Percentiles rank a stretch among this genome's conserved stretches.
Evolutionary conservation across 2,113 vertebrate genomes (phyloP).

Genomic region (Psittacus erithacus): DNA sequence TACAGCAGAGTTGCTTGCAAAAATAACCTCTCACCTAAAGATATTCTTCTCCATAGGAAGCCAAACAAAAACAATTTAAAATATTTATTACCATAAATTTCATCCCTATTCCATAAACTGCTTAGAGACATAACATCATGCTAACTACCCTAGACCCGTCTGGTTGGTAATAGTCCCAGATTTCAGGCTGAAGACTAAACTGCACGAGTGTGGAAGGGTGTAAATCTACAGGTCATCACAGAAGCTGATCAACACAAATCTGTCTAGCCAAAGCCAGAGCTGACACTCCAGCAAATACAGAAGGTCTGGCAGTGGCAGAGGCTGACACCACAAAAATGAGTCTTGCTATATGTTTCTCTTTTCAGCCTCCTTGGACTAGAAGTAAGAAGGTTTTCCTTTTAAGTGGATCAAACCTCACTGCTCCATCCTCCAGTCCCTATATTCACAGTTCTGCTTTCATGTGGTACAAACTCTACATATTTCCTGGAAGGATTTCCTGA

Average conservation of each 20-base stretch:
- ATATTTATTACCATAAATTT: conserved; percentile 40
- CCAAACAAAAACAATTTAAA: conserved; percentile 57
- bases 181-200: conserved; percentile 8
- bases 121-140: conserved; percentile 47
- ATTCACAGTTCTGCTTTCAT: background rate
- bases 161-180: background rate
- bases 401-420: background rate
- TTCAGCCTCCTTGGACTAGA: background rate
- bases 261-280: background rate
- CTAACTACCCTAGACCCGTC: conserved; percentile 28
- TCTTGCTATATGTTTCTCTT: background rate
- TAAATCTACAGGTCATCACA: background rate
- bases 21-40: conserved; percentile 36
- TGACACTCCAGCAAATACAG: background rate
- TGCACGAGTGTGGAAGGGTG: background rate
- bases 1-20: background rate
- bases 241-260: background rate
- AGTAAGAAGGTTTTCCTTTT: background rate
- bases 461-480: fast-evolving
- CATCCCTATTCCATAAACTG: background rate
- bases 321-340: background rate
- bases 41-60: conserved; percentile 37
- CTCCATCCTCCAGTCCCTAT: background rate
- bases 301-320: background rate
- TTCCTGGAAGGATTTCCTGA: background rate